phyloP scores from a whole-genome alignment of 1,140 invertebrate genomes.

The Drosophila sp. region DNA sequence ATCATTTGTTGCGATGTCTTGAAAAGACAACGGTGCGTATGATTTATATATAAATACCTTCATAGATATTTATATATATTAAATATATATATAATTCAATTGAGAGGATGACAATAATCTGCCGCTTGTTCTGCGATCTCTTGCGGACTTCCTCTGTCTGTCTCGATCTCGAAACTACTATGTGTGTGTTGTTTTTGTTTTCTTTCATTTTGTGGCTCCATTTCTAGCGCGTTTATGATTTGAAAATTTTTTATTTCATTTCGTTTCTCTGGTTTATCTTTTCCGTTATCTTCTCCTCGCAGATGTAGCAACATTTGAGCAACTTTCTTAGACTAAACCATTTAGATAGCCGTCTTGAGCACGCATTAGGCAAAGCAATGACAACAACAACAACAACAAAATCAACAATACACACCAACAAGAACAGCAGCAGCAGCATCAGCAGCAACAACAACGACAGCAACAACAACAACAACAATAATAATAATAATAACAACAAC shows the following conservation, averaged over 20 bases:
- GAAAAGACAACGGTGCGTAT: conserved; percentile 97
- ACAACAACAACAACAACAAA: conserved; percentile 56
- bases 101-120: background rate
- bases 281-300: conserved; percentile 59
- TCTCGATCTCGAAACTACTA: conserved; percentile 7
- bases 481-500: conserved; percentile 23
- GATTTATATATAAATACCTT: conserved; percentile 56
- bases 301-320: conserved; percentile 77
- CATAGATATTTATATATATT: conserved; percentile 13
- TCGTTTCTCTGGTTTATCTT: conserved; percentile 29
- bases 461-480: conserved; percentile 22
- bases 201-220: conserved; percentile 25
- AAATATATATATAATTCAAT: background rate
- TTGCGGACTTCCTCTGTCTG: conserved; percentile 13
- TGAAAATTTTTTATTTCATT: conserved; percentile 45
- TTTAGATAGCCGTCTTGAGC: conserved; percentile 61
- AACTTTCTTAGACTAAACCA: conserved; percentile 66
- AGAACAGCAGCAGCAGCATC: conserved; percentile 23
- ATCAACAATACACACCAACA: conserved; percentile 24
- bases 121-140: background rate
- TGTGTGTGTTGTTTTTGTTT: conserved; percentile 1
- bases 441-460: conserved; percentile 27
- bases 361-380: conserved; percentile 68
- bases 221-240: conserved; percentile 48
- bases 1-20: conserved; percentile 98